Conservation (phyloP, 2,888 invertebrate genomes). For the Scotopteryx bipunctaria region DNA sequence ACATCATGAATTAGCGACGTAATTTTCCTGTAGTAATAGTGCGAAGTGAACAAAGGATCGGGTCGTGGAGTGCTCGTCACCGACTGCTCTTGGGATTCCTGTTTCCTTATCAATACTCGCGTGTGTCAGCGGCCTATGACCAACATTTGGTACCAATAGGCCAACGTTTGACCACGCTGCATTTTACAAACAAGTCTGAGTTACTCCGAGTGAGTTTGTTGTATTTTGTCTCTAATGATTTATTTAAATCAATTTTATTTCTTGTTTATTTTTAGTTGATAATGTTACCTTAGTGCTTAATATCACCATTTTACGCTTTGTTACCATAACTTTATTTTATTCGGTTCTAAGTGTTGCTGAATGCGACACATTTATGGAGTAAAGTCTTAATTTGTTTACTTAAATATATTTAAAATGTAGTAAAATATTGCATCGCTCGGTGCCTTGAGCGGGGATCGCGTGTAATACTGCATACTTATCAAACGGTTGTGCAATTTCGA, state of each 20-base stretch:
- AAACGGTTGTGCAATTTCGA: conserved; percentile 54
- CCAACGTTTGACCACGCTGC: conserved; percentile 63
- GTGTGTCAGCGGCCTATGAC: conserved; percentile 51
- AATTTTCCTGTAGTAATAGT: conserved; percentile 36
- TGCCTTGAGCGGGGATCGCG: conserved; percentile 41
- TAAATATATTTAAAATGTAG: conserved; percentile 26
- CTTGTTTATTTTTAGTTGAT: conserved; percentile 51
- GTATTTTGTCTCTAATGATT: conserved; percentile 56
- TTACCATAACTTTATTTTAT: conserved; percentile 66
- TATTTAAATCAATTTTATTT: conserved; percentile 53
- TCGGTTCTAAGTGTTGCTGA: conserved; percentile 26
- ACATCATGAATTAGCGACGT: conserved; percentile 38
- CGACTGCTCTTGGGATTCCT: conserved; percentile 44
- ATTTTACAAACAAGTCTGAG: conserved; percentile 70
- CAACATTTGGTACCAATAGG: conserved; percentile 52
- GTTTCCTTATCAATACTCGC: conserved; percentile 56
- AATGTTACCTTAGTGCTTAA: conserved; percentile 60
- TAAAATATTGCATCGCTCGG: conserved; percentile 25
- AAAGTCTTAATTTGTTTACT: conserved; percentile 28
- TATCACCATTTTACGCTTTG: conserved; percentile 70
- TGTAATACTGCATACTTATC: conserved; percentile 53
- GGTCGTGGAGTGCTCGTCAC: conserved; percentile 47
- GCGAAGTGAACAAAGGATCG: conserved; percentile 41
- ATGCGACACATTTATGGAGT: conserved; percentile 29
- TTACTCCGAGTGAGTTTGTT: conserved; percentile 58